Conservation (phyloP, 2,113 vertebrate species). For the Mustela lutreola region DNA sequence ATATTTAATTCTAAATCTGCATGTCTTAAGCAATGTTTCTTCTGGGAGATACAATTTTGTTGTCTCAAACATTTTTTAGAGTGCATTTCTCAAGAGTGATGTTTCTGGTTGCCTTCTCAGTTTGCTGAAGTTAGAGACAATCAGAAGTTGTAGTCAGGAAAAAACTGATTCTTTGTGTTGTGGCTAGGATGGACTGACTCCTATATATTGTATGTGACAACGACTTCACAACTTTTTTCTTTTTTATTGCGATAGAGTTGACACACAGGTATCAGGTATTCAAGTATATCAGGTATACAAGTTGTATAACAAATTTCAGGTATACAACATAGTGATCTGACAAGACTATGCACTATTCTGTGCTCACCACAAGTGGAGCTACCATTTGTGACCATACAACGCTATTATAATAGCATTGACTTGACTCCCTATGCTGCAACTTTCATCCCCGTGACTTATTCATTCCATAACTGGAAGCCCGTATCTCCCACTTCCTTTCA, state of each 20-base stretch:
- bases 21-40: neutral
- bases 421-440: neutral
- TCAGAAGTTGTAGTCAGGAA: constrained; percentile 7
- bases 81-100: neutral
- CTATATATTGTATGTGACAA: neutral
- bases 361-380: neutral
- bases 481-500: neutral
- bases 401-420: neutral
- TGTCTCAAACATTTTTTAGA: neutral
- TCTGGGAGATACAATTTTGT: neutral
- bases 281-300: too few relatives aligned
- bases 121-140: constrained; percentile 9
- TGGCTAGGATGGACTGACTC: neutral
- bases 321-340: neutral
- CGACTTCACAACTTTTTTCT: neutral
- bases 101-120: constrained; percentile 14
- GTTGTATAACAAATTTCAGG: neutral
- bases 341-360: neutral
- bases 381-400: neutral
- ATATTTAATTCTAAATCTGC: constrained; percentile 33
- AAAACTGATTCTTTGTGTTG: neutral
- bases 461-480: neutral
- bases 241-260: neutral
- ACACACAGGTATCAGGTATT: too few relatives aligned
- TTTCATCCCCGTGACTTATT: neutral